Conservation (phyloP, 2,113 vertebrate species). For the Prietella phreatophila region DNA sequence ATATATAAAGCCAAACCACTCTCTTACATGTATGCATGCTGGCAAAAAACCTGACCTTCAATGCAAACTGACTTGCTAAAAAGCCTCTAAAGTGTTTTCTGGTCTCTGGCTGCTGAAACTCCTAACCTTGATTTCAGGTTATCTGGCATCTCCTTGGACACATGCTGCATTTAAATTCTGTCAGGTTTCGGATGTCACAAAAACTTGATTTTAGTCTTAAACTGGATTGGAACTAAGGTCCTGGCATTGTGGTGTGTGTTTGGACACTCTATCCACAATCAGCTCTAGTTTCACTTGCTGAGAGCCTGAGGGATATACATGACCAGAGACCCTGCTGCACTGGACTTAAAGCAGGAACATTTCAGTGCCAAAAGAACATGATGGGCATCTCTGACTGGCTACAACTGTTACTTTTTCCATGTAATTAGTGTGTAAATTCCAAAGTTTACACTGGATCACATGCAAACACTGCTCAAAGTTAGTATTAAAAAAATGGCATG, state of each 20-base stretch:
- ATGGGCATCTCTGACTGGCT: background rate
- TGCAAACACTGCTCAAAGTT: background rate
- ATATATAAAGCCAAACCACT: conserved; percentile 66
- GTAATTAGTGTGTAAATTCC: background rate
- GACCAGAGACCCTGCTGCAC: background rate
- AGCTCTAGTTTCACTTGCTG: background rate
- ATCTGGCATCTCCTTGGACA: conserved; percentile 61
- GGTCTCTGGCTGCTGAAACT: conserved; percentile 65
- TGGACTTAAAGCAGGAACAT: background rate
- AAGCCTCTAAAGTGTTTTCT: conserved; percentile 66
- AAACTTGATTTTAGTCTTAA: conserved; percentile 58
- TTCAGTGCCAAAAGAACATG: background rate
- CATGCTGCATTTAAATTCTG: conserved; percentile 49
- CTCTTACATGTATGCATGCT: conserved; percentile 65
- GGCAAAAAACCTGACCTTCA: conserved; percentile 71
- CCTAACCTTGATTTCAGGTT: conserved; percentile 63
- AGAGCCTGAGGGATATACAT: background rate
- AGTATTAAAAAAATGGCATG: background rate
- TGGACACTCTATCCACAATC: conserved; percentile 9
- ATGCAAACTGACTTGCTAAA: conserved; percentile 63
- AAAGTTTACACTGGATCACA: background rate
- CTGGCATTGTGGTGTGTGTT: background rate
- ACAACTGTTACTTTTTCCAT: background rate
- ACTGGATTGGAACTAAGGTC: conserved; percentile 52
- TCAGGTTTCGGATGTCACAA: conserved; percentile 55